Base-by-base conservation (phyloP, 2,888 invertebrate genomes). In the Ceriagrion tenellum region DNA sequence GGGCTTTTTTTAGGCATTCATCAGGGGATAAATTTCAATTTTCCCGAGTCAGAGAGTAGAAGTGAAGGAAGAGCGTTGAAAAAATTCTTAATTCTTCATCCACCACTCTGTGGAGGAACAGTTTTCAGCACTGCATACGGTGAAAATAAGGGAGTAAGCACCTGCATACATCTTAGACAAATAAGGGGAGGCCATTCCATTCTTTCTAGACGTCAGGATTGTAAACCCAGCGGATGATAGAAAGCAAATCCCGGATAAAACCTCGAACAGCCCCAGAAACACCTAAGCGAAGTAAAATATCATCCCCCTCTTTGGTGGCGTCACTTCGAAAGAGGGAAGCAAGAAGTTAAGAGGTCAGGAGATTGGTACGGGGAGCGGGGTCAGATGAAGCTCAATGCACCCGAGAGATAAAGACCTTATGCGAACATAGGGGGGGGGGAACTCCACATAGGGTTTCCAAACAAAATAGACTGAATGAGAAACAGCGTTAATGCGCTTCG, bases 161-260 rank as follows among this genome's bases (percentile, higher is more conserved):
- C 8, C 30, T 18, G 35, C 13, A 3, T 81, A 16, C 81, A 81
- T 30, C 26, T 18, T 0, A 13, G 13, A 3, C 35, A 81, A 81
- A 13, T 35, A 81, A 13, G 0, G 18, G 30, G 18, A 81, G 26
- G 35, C 0, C 30, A 35, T 69, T 81, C 35, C 81, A 81, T 81
- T 81, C 81, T 81, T 35, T 18, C 18, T 26, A 3, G 35, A 30
- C 16, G 69, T 10, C 69, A 26, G 1, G 35, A 81, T 4, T 3
- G 35, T 81, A 81, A 81, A 35, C 81, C 35, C 81, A 30, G 13
- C 3, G 16, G 35, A 81, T 81, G 12, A 81, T 35, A 74, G 47
- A 74, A 55, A 93, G 93, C 47, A 69, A 69, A 93, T 93, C 69
- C n/a, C 47, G 93, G 93, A 69, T 93, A 74, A 93, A 26, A n/a